phyloP scores from a whole-genome alignment of 2,797 vertebrate genomes.

The Leucoraja ocellata region DNA sequence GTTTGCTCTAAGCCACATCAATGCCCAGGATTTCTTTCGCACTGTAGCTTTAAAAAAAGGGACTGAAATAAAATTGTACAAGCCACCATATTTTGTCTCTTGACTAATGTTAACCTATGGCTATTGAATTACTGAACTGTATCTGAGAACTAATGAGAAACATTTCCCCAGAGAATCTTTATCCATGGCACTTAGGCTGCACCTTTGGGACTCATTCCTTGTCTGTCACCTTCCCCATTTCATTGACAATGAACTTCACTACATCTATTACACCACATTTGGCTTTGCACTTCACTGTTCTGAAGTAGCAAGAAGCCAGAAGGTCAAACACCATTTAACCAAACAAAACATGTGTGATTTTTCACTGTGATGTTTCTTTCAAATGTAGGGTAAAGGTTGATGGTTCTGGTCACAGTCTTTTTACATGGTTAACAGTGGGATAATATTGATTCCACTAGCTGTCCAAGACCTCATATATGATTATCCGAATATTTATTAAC shows the following conservation, averaged over 20 bases:
- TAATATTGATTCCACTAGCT: not conserved
- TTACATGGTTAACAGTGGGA: not conserved
- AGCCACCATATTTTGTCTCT: conserved; percentile 69
- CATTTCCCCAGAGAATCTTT: conserved; percentile 90
- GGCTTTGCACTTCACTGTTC: conserved; percentile 73
- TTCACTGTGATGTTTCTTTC: conserved; percentile 28
- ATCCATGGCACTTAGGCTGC: conserved; percentile 84
- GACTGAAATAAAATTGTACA: conserved; percentile 61
- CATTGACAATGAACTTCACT: conserved; percentile 86
- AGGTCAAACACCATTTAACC: conserved; percentile 37
- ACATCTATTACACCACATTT: conserved; percentile 81
- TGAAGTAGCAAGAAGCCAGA: conserved; percentile 36
- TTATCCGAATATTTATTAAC: not conserved
- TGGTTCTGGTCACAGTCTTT: not conserved
- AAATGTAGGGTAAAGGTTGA: not conserved
- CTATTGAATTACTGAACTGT: conserved; percentile 94
- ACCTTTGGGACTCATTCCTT: conserved; percentile 80
- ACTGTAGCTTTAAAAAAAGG: conserved; percentile 63
- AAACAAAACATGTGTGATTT: conserved; percentile 36
- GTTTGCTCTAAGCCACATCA: conserved; percentile 50
- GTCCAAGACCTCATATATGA: not conserved
- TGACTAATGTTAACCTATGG: conserved; percentile 84
- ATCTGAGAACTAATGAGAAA: conserved; percentile 97
- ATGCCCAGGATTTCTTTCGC: conserved; percentile 54
- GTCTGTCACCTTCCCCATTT: conserved; percentile 86